Evolutionary conservation across 2,797 vertebrate species (phyloP).

Genomic region (Alfaro cultratus): DNA sequence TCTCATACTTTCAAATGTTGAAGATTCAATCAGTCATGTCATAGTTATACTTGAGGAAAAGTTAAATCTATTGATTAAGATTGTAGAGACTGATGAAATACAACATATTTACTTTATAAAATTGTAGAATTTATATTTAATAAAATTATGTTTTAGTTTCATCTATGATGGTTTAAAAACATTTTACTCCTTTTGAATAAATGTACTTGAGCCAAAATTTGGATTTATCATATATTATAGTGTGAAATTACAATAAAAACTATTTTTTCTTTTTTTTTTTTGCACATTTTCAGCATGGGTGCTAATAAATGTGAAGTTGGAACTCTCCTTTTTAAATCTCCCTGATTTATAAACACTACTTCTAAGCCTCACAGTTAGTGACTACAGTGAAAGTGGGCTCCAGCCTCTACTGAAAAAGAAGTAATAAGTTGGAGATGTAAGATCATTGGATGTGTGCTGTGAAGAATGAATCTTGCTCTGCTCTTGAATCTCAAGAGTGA

Average conservation of each 20-base stretch:
- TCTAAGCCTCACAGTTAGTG: slow-evolving; percentile 9
- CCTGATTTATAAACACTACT: background rate
- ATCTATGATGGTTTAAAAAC: background rate
- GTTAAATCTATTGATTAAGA: background rate
- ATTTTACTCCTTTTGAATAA: background rate
- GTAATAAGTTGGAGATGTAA: slow-evolving; percentile 23
- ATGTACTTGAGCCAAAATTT: background rate
- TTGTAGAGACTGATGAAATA: background rate
- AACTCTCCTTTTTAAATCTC: slow-evolving; percentile 2
- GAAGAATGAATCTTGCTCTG: slow-evolving; percentile 30
- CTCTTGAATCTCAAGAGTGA: slow-evolving; percentile 34
- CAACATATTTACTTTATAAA: background rate
- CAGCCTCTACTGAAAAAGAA: slow-evolving; percentile 14
- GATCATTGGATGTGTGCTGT: slow-evolving; percentile 32
- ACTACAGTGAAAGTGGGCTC: slow-evolving; percentile 23
- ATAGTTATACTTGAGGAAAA: background rate
- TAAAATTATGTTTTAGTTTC: background rate
- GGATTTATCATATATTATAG: background rate
- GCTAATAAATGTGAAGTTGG: background rate
- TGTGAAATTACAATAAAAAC: background rate
- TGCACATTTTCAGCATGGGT: background rate
- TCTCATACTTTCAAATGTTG: background rate
- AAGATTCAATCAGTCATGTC: background rate
- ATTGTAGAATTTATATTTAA: background rate
- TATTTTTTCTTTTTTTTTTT: background rate